Percentiles rank a stretch among this genome's conserved stretches.
Conservation (phyloP, 2,113 vertebrate species). For the Cyprinus carpio region DNA sequence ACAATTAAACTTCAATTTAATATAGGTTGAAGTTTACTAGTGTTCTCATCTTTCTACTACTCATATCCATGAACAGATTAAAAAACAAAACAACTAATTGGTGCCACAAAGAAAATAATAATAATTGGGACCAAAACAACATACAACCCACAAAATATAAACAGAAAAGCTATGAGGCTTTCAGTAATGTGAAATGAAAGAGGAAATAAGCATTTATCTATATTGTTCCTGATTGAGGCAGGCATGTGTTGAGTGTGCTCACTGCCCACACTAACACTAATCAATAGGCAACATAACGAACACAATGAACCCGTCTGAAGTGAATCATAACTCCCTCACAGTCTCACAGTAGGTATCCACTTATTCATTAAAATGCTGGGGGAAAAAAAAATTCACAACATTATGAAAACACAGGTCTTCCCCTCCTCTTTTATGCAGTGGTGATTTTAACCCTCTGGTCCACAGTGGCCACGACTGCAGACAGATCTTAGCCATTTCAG, state of each 20-base stretch:
- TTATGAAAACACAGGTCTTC: constrained; percentile 9
- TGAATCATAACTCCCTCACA: constrained; percentile 24
- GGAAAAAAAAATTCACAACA: constrained; percentile 17
- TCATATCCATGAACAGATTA: neutral
- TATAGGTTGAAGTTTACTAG: no score
- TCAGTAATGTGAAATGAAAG: neutral
- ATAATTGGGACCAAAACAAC: neutral
- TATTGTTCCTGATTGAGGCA: constrained; percentile 8
- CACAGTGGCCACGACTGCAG: no score
- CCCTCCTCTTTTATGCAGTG: neutral
- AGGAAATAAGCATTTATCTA: constrained; percentile 15
- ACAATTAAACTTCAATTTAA: no score
- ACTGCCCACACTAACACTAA: constrained; percentile 37
- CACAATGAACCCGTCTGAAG: constrained; percentile 17
- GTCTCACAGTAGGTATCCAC: constrained; percentile 8
- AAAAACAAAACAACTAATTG: no score
- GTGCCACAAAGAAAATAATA: no score
- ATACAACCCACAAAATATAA: neutral
- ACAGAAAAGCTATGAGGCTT: neutral
- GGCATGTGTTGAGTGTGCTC: constrained; percentile 21
- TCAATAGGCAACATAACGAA: constrained; percentile 41
- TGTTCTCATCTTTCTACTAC: neutral
- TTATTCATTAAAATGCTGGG: constrained; percentile 37
- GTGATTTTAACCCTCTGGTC: neutral
- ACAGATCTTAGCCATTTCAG: neutral